These are phyloP conservation scores for Drosophila mulleri DNA, from an alignment of 2,888 invertebrate genomes.

Conservation along the genomic window DNA sequence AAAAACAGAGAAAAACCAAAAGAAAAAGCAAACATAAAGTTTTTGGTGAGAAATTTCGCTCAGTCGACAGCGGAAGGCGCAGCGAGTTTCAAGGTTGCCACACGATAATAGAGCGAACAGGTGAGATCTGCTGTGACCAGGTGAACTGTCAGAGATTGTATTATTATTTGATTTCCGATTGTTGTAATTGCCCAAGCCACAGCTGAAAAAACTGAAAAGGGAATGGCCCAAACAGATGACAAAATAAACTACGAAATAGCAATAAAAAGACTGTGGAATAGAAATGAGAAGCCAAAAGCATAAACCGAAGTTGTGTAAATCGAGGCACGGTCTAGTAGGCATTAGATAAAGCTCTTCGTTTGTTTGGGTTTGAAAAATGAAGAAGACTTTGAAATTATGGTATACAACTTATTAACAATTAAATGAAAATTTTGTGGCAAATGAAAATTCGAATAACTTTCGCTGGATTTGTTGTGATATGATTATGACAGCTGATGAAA, in stretches of 20 bases:
- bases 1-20: constrained; percentile 27
- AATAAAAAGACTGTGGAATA: constrained; percentile 17
- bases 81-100: constrained; percentile 63
- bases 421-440: constrained; percentile 34
- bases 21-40: constrained; percentile 33
- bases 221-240: constrained; percentile 31
- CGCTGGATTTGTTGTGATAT: constrained; percentile 12
- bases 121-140: constrained; percentile 20
- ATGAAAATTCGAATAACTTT: constrained; percentile 33
- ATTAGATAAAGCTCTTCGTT: not conserved
- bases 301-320: constrained; percentile 7
- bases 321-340: constrained; percentile 3
- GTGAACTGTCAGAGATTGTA: constrained; percentile 36
- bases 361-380: not conserved
- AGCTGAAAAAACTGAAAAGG: constrained; percentile 21
- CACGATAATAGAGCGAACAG: constrained; percentile 47
- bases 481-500: too few species aligned
- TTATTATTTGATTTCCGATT: constrained; percentile 27
- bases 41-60: constrained; percentile 71
- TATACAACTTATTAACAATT: constrained; percentile 15
- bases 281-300: constrained; percentile 15
- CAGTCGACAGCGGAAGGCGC: constrained; percentile 49
- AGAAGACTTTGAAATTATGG: not conserved
- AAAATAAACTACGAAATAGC: constrained; percentile 26
- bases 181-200: constrained; percentile 29